Percentiles rank a stretch among this genome's conserved stretches.
phyloP scores from a whole-genome alignment of 2,888 invertebrate genomes.

The Charanyca ferruginea region DNA sequence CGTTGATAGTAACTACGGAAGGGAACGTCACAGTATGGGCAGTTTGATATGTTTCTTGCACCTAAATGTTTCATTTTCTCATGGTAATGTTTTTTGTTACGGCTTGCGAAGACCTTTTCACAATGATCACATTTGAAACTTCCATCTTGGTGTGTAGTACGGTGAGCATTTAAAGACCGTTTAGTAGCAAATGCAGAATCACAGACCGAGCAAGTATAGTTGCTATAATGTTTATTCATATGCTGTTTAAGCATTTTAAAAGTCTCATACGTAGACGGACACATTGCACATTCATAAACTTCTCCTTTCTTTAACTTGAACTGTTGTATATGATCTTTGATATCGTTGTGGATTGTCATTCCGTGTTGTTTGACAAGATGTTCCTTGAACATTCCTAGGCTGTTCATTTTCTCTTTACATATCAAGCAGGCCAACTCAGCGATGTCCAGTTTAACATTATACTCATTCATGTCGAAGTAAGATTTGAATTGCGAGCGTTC shows the following conservation, averaged over 20 bases:
- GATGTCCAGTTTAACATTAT: conserved; percentile 79
- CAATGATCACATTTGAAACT: conserved; percentile 84
- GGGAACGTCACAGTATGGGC: conserved; percentile 81
- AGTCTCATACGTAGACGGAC: conserved; percentile 81
- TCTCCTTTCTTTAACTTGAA: conserved; percentile 84
- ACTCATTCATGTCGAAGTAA: conserved; percentile 76
- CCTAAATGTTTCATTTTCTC: conserved; percentile 84
- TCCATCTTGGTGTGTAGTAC: conserved; percentile 79
- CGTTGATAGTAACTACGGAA: conserved; percentile 85
- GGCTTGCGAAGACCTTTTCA: conserved; percentile 81
- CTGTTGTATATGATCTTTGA: conserved; percentile 83
- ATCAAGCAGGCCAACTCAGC: conserved; percentile 73
- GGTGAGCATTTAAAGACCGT: conserved; percentile 78
- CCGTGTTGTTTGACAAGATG: conserved; percentile 78
- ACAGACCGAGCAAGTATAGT: conserved; percentile 80
- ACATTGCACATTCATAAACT: conserved; percentile 81
- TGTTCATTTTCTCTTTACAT: conserved; percentile 72
- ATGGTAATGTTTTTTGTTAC: conserved; percentile 81
- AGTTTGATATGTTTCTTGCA: conserved; percentile 81
- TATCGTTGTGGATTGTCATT: conserved; percentile 75
- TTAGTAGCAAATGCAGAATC: conserved; percentile 80
- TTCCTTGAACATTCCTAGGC: conserved; percentile 71
- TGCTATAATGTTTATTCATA: conserved; percentile 84
- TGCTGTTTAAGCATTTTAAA: conserved; percentile 87
- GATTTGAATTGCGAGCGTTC: conserved; percentile 76